phyloP scores from a whole-genome alignment of 2,888 invertebrate genomes.

The Synanthedon vespiformis region DNA sequence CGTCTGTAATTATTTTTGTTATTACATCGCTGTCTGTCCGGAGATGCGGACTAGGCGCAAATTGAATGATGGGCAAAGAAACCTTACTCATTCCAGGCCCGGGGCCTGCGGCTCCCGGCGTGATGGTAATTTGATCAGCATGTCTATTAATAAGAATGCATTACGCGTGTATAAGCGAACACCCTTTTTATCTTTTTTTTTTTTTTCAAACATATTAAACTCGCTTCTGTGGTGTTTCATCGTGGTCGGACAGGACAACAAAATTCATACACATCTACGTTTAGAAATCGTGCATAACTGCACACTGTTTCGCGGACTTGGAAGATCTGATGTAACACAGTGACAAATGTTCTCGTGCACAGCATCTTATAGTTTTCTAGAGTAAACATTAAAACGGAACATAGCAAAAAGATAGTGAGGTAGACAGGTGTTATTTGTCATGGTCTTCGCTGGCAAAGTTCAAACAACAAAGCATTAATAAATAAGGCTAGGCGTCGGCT shows the following conservation, averaged over 20 bases:
- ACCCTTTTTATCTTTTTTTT: neutral
- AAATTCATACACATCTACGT: neutral
- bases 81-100: constrained; percentile 45
- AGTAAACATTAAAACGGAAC: constrained; percentile 26
- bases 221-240: constrained; percentile 17
- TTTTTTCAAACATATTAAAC: constrained; percentile 26
- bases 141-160: constrained; percentile 30
- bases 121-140: constrained; percentile 42
- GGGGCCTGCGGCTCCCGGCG: constrained; percentile 34
- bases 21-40: constrained; percentile 10
- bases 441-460: constrained; percentile 34
- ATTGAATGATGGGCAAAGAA: constrained; percentile 11
- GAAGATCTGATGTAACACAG: constrained; percentile 8
- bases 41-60: neutral
- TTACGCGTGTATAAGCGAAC: neutral
- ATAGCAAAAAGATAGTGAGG: constrained; percentile 13
- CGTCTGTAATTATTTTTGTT: constrained; percentile 24
- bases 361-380: constrained; percentile 29
- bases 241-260: neutral
- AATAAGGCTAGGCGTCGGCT: constrained; percentile 29
- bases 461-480: constrained; percentile 28
- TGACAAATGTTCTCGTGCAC: constrained; percentile 27
- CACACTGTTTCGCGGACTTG: neutral
- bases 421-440: constrained; percentile 36
- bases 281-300: neutral